phyloP scores from a whole-genome alignment of 2,113 vertebrate genomes.

The Mus spicilegus region DNA sequence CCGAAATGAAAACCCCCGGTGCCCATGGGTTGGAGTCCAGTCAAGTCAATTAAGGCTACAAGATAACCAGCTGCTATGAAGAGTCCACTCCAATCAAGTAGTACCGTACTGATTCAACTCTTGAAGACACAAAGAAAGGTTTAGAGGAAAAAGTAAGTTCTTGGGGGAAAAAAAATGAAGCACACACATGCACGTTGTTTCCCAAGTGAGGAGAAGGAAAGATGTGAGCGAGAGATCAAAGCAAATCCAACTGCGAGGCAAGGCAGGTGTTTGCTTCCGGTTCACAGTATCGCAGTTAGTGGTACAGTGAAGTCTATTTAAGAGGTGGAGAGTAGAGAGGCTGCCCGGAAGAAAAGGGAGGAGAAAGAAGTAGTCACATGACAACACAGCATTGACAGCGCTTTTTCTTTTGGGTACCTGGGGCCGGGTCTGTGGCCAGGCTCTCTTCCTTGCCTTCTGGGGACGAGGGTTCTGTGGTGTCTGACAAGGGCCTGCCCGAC shows the following conservation, averaged over 20 bases:
- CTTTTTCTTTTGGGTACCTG: slow-evolving; percentile 99
- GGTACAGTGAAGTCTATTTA: slow-evolving; percentile 91
- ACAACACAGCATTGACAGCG: slow-evolving; percentile 99
- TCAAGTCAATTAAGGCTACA: slow-evolving; percentile 86
- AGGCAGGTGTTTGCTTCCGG: slow-evolving; percentile 90
- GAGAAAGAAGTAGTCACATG: slow-evolving; percentile 94
- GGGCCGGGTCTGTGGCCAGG: slow-evolving; percentile 91
- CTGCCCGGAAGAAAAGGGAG: slow-evolving; percentile 85
- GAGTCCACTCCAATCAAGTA: slow-evolving; percentile 81
- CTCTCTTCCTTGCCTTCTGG: slow-evolving; percentile 95
- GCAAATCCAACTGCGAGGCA: slow-evolving; percentile 89
- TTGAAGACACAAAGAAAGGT: slow-evolving; percentile 84
- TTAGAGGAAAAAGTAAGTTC: slow-evolving; percentile 78
- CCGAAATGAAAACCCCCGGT: slow-evolving; percentile 64
- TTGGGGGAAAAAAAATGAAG: slow-evolving; percentile 58
- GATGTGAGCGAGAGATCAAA: slow-evolving; percentile 84
- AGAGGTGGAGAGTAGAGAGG: slow-evolving; percentile 88
- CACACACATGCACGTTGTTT: slow-evolving; percentile 80
- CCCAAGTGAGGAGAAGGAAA: slow-evolving; percentile 73
- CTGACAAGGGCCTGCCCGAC: slow-evolving; percentile 92
- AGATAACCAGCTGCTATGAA: slow-evolving; percentile 81
- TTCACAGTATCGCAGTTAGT: slow-evolving; percentile 94
- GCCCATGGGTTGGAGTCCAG: slow-evolving; percentile 68
- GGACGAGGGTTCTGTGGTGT: slow-evolving; percentile 97
- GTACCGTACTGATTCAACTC: slow-evolving; percentile 83